Base-by-base conservation (phyloP, 2,113 vertebrate species). In the Dolichallabes microphthalmus region DNA sequence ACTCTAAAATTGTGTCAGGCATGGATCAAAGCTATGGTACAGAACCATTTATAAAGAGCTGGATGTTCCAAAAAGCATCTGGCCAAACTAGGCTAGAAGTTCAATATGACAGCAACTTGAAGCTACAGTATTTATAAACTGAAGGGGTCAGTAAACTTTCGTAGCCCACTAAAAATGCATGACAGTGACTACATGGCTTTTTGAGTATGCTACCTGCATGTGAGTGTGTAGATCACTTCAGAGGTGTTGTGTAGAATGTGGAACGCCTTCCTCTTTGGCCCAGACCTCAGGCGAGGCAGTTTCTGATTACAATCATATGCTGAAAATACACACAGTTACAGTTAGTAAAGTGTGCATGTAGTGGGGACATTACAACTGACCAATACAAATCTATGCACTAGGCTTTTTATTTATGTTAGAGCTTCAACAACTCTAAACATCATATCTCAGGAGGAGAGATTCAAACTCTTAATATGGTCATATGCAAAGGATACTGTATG, bases 161-260 rank as follows among this genome's bases (percentile, higher is more conserved):
- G n/a, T 3, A 30, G 11, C 2, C 14, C n/a, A 57, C 22, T 50
- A 20, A 45, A n/a, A 71, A 22, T 22, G 27, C 45, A 53, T 2
- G n/a, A 53, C 22, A 14, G 25, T 11, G 14, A 55, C 20, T 13
- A 19, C 13, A 50, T 4, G 13, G 25, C 9, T 66, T 45, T 61
- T 75, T 60, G 71, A 11, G 7, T 30, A 5, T 20, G 66, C 66
- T 95, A 98, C 97, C 97, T 98, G 97, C 97, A 98, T 93, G 96
- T 95, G 91, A 98, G 94, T 91, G 96, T 96, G 95, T 97, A 98
- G 93, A 96, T 96, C 94, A 98, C 95, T 91, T 97, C 96, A 91
- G 95, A 85, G n/a, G 79, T 94, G 89, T 95, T 93, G 90, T 95
- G 95, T 94, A 96, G 92, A 92, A 95, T 94, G 4, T 94, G 91